Evolutionary conservation across 37 sponge, comb jelly and placozoan species (phyloP), one percentile per base, ranked within the genome.

Genomic region (Aplysina aerophoba): DNA sequence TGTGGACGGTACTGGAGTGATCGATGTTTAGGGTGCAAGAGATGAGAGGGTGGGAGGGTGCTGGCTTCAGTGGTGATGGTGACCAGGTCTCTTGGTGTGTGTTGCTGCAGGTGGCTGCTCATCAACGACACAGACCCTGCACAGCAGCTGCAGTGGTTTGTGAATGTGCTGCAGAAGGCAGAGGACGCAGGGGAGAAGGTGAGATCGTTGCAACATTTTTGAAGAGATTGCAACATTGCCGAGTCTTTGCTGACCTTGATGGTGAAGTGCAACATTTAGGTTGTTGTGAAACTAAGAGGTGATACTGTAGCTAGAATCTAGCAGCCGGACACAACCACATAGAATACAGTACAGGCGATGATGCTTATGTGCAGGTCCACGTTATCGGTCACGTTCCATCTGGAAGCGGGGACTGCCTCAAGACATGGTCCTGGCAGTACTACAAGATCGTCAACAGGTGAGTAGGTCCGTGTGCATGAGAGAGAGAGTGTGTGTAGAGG

Each of bases 371-470:
- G 20, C 73, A 84, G 80, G 96, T 97, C 0, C 94, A 96, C 61
- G 95, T 98, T 73, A 93, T 98, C 40, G 98, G 98, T n/a, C 98
- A 98, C 84, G 90, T 96, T 69, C 90, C 89, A 31, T 89, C 96
- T 14, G 82, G 90, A 4, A 33, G 66, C 20, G 55, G 71, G 24
- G 74, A 44, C 67, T 87, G 89, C 33, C 67, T 89, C 30, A 69
- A 85, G 40, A 36, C 88, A 0, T 96, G 89, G 89, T 92, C 92
- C 78, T 89, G 85, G 89, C 89, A 94, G 73, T 98, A 96, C 69
- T 84, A 94, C 85, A 86, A 73, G 41, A 96, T 96, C 30, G 77
- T 98, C 73, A 88, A 94, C 90, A 91, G 94, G 93, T 91, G 19
- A 28, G 38, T 15, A 11, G 30, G 19, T 58, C 13, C 36, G 30